Evolutionary conservation across 2,888 invertebrate genomes (phyloP).

Genomic region (Sclerodermus sp.): DNA sequence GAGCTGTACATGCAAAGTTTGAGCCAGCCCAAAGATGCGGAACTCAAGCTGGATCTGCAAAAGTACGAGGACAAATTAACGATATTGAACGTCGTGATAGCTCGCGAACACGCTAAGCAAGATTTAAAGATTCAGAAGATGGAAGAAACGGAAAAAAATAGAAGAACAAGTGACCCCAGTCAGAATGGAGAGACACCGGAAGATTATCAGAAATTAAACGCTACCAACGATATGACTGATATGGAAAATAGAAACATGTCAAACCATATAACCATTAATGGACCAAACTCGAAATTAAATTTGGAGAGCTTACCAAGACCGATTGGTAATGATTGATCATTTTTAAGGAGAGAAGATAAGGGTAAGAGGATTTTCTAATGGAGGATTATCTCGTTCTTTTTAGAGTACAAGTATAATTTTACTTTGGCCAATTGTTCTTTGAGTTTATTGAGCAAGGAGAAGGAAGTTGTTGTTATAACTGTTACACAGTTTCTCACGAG

Average conservation of each 20-base stretch:
- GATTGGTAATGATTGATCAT: conserved; percentile 57
- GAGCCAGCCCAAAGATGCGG: conserved; percentile 72
- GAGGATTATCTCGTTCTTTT: conserved; percentile 35
- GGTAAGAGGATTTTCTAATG: background rate
- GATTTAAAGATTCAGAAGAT: conserved; percentile 51
- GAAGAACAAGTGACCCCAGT: conserved; percentile 35
- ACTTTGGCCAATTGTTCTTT: conserved; percentile 74
- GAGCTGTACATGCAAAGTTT: conserved; percentile 72
- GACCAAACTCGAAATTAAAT: conserved; percentile 16
- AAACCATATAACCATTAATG: conserved; percentile 11
- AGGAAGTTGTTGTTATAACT: conserved; percentile 72
- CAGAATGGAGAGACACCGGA: conserved; percentile 46
- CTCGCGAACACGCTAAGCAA: conserved; percentile 78
- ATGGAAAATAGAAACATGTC: conserved; percentile 5
- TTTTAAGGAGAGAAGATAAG: background rate
- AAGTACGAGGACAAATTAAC: conserved; percentile 75
- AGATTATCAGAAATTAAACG: conserved; percentile 61
- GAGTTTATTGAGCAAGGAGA: conserved; percentile 68
- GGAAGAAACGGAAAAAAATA: conserved; percentile 14
- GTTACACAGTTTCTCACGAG: conserved; percentile 73
- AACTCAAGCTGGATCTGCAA: conserved; percentile 72
- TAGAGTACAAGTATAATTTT: conserved; percentile 77
- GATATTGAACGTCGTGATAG: conserved; percentile 75
- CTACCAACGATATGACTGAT: conserved; percentile 30
- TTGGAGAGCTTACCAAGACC: conserved; percentile 63